Evolutionary conservation across 2,888 invertebrate species (phyloP).

Genomic region (Cremastobaeus sp.): DNA sequence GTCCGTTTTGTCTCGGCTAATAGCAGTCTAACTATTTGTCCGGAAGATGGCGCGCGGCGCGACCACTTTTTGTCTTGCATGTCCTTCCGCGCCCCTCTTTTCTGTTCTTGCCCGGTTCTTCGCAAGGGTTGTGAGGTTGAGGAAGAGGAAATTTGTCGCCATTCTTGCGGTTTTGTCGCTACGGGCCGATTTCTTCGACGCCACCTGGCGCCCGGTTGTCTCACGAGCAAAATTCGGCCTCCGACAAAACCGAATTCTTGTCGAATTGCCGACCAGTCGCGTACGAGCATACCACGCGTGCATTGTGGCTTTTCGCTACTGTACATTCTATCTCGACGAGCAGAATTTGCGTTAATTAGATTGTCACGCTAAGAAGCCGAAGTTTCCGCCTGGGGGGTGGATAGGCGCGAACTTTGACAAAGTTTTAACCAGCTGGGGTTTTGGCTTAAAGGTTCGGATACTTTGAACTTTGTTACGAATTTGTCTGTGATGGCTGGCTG

Average conservation of each 20-base stretch:
- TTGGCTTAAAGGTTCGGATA: conserved; percentile 25
- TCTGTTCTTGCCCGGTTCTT: too few species aligned
- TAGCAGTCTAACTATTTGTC: conserved; percentile 44
- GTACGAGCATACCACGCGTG: conserved; percentile 42
- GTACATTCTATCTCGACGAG: conserved; percentile 16
- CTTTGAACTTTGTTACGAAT: conserved; percentile 45
- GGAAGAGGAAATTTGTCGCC: too few species aligned
- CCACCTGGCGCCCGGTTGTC: conserved; percentile 11
- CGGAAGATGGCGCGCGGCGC: conserved; percentile 41
- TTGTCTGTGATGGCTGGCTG: conserved; percentile 9
- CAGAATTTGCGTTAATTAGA: conserved; percentile 53
- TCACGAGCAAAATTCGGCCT: conserved; percentile 31
- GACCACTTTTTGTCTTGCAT: conserved; percentile 17
- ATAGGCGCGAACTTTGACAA: conserved; percentile 6
- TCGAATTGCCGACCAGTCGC: conserved; percentile 42
- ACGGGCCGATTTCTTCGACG: conserved; percentile 26
- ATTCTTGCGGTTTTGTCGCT: conserved; percentile 38
- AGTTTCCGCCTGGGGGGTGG: conserved; percentile 12
- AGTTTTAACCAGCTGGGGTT: conserved; percentile 17
- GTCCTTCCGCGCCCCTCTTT: neutral
- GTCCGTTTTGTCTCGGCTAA: conserved; percentile 29
- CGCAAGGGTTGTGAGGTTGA: too few species aligned
- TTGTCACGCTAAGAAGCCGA: conserved; percentile 47
- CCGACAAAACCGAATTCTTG: conserved; percentile 45
- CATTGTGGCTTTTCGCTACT: conserved; percentile 40